Percentiles rank a stretch among this genome's conserved stretches.
Conservation (phyloP, 2,888 invertebrate species). For the Parasteatoda lunata region DNA sequence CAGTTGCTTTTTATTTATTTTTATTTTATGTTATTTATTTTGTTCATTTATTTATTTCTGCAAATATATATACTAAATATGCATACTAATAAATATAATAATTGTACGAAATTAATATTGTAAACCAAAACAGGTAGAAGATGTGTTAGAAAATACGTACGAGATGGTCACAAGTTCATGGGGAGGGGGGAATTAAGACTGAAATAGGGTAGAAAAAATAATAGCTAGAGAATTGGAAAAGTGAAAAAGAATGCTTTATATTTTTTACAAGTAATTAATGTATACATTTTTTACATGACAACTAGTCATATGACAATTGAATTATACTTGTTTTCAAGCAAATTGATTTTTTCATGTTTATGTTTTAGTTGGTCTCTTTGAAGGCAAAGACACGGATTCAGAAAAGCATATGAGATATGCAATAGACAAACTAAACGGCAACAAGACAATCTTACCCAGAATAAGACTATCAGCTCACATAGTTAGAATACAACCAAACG, state of each 20-base stretch:
- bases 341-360: not conserved
- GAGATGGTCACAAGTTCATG: no score
- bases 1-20: not conserved
- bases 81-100: not conserved
- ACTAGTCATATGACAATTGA: not conserved
- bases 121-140: no score
- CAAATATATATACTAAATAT: not conserved
- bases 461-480: slow-evolving; percentile 91
- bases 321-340: not conserved
- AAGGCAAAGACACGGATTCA: slow-evolving; percentile 43
- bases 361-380: slow-evolving; percentile 50
- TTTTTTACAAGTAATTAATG: no score
- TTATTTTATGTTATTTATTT: not conserved
- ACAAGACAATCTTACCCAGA: slow-evolving; percentile 82
- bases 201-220: no score
- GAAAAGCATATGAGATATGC: slow-evolving; percentile 76
- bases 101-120: no score
- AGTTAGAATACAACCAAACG: slow-evolving; percentile 90
- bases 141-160: no score
- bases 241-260: no score
- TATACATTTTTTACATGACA: no score
- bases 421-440: slow-evolving; percentile 90
- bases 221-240: no score
- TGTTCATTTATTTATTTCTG: not conserved
- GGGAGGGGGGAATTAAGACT: no score